Base-by-base conservation (phyloP, 1,140 invertebrate genomes). In the Rhopalosiphum maidis region DNA sequence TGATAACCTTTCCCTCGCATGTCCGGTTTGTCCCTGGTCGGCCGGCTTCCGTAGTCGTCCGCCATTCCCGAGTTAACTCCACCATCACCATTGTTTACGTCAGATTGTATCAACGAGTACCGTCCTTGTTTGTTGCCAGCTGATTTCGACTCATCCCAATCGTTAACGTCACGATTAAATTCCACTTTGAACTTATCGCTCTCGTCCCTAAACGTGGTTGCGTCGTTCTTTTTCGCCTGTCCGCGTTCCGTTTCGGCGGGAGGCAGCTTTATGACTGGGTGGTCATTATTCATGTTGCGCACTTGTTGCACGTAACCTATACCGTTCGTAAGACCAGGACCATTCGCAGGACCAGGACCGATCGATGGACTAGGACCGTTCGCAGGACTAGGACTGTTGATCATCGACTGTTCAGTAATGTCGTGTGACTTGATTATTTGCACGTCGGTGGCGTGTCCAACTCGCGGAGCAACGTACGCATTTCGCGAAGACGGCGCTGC, bases 151-250 rank as follows among this genome's bases (percentile, higher is more conserved):
- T 86, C 35, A 51, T 93, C 82, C 35, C 68, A 21, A 8, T 11
- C 0, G 15, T 55, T 55, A 23, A 93, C 23, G 1, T 54, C 35
- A 2, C 68, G 68, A 30, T 82, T 82, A 25, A 85, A 85, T 11
- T 93, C 82, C n/a, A 86, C 48, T 83, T 83, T 85, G 77, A 93
- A 93, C 9, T 41, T 93, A 18, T 93, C 91, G 25, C 82, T 93
- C 0, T 93, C 82, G 68, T 83, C 77, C 30, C 89, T 90, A 25
- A 90, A 90, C 5, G 37, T 6, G 0, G 30, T 22, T 25, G 88
- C 4, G 9, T 55, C 51, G 51, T 22, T 7, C 8, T 54, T 90
- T 43, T 41, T 55, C 54, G 35, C 1, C 51, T 51, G 21, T 37
- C 8, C 46, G n/a, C 1, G n/a, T 41, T 41, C 25, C 2, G 11